A percentile compares a stretch with the other conserved stretches of the same genome.
Evolutionary conservation across 2,888 invertebrate species (phyloP).

Genomic region (Alentia gelatinosa): DNA sequence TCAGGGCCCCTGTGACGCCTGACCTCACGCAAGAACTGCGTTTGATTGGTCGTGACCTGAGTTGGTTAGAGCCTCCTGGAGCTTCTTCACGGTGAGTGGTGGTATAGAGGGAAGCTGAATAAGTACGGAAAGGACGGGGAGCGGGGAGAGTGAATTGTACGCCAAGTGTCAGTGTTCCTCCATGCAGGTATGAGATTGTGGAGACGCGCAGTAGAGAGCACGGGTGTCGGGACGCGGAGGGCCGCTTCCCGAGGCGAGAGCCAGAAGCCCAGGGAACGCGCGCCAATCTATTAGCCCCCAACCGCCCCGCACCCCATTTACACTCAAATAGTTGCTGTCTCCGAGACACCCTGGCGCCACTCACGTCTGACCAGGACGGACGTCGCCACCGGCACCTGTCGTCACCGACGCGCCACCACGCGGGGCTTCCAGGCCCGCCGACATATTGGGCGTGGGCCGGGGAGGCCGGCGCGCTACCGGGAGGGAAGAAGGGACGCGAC

Average conservation of each 20-base stretch:
- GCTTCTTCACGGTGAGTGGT: neutral
- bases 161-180: neutral
- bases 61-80: neutral
- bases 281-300: conserved; percentile 41
- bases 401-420: neutral
- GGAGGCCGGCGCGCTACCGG: neutral
- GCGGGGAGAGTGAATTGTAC: neutral
- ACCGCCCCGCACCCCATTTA: too few relatives aligned
- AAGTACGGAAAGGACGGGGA: neutral
- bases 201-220: neutral
- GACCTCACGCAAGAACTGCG: neutral
- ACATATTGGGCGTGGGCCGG: neutral
- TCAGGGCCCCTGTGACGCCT: neutral
- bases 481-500: neutral
- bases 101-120: neutral
- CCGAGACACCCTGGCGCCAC: neutral
- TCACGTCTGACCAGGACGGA: neutral
- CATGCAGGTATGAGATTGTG: neutral
- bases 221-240: too few relatives aligned
- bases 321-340: conserved; percentile 36
- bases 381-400: neutral
- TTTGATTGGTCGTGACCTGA: neutral
- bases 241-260: neutral
- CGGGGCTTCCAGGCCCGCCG: neutral
- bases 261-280: neutral